Evolutionary conservation across 2,888 invertebrate species (phyloP), one percentile per base, ranked within the genome.

Genomic region (Stenodera caucasica): DNA sequence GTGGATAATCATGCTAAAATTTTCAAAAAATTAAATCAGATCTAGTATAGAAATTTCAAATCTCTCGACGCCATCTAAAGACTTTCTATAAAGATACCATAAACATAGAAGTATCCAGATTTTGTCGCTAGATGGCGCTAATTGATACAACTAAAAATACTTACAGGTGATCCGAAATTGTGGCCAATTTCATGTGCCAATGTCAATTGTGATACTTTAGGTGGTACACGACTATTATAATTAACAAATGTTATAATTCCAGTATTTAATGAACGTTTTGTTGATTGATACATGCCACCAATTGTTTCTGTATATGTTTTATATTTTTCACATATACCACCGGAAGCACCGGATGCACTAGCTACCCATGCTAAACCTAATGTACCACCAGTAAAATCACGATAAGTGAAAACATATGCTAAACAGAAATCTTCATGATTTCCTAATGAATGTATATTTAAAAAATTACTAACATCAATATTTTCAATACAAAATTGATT

Each of bases 321-420:
- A 83, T 94, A 96, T 79, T 93, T 94, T 82, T 99, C 98, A 81
- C 99, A 99, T 72, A 99, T 97, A 55, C 99, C 99, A 54, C 99
- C 99, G 5, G 97, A 97, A 2, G 98, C 97, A 61, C 96, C 98
- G 61, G 94, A 94, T 0, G 97, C 96, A 65, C 96, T 95, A 29
- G 98, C 99, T 23, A 99, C 99, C 99, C 99, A 99, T 4, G 99
- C 99, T 51, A 99, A 83, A 21, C 99, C 99, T 45, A 99, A 84
- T 15, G 99, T 99, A 62, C 99, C 99, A 8, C 97, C 97, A 18
- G 96, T 96, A 79, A 99, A 99, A 81, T 99, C 98, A 74, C 97
- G 87, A 80, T 94, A 94, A 0, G 99, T 99, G 82, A 99, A 98
- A 64, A 99, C 96, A 80, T 98, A 99, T n/a, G 99, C 98, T 66